phyloP scores from a whole-genome alignment of 30 jellyfish, hydroid and myxozoan species.

The Turritopsis rubra region DNA sequence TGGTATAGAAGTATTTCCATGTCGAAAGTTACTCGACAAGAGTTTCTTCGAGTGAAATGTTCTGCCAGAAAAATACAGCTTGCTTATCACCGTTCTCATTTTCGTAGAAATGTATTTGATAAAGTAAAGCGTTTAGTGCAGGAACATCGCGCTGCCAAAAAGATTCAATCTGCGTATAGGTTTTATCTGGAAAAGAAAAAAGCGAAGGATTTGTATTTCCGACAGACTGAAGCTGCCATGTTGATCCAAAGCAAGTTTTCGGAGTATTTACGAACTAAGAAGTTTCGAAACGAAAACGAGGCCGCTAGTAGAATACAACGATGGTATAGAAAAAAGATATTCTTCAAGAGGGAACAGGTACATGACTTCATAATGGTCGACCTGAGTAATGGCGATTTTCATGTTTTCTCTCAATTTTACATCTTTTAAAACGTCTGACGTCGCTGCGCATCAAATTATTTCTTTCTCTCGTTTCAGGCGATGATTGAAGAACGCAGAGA shows the following conservation, averaged over 20 bases:
- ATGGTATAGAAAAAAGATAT: background rate
- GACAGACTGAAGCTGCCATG: background rate
- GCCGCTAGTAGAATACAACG: conserved; percentile 13
- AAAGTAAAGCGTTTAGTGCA: background rate
- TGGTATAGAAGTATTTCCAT: conserved; percentile 9
- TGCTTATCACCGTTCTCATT: conserved; percentile 21
- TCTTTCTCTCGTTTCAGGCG: background rate
- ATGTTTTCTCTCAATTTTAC: no score
- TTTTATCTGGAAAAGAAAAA: background rate
- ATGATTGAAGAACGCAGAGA: background rate
- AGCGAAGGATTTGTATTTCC: background rate
- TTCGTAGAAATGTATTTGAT: conserved; percentile 3
- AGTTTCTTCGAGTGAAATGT: background rate
- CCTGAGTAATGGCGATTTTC: no score
- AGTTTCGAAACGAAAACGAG: background rate
- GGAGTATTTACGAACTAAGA: background rate
- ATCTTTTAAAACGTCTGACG: no score
- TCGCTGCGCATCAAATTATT: background rate
- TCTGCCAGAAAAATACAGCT: conserved; percentile 21
- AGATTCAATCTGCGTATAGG: conserved; percentile 3
- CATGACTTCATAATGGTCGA: background rate
- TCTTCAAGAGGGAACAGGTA: background rate
- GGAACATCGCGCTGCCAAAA: conserved; percentile 5
- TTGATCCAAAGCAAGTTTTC: background rate
- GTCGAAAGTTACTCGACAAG: background rate